Base-by-base conservation (phyloP, 1,140 invertebrate species). In the Hypsibius dujardini region DNA sequence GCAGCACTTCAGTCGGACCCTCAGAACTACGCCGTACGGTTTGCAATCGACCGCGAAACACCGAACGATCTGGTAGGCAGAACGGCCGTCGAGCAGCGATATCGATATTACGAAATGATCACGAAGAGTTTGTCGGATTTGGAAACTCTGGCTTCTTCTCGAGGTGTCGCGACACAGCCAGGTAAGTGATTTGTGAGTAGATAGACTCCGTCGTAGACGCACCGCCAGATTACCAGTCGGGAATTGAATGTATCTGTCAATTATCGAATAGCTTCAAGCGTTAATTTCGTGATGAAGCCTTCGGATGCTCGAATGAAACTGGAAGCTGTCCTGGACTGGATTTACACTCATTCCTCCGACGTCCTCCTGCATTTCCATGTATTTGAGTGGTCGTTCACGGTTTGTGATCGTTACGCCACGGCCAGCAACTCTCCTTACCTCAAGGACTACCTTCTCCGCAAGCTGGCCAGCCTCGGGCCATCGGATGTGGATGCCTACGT, bases 21-120 rank as follows among this genome's bases (percentile, higher is more conserved):
- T 42, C 62, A 67, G 42, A 67, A 67, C 62, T 67, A 67, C 62
- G 62, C 62, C 42, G 42, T 67, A 15, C 62, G 62, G 12, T 67
- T 67, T 67, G 42, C 45, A 7, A 45, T 67, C 7, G 45, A 67
- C 42, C 12, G 45, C 45, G 62, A 67, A 45, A 15, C 42, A 3
- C 62, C 12, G 12, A 15, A 12, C 62, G 62, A 67, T 42, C 3
- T 42, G 7, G 12, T 42, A 42, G 62, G 62, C 3, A 67, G 45
- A 67, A 42, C 42, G 12, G 62, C 62, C 42, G 45, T 67, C 12
- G 62, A 67, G 45, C 62, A 45, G 7, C 62, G 62, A 67, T 42
- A 67, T 15, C 12, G 42, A 42, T 67, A 67, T 67, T 67, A 67
- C 42, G 12, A 7, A 15, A 67, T 67, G 12, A 67, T 67, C 42